These are phyloP conservation scores for Diplazon laetatorius DNA, from an alignment of 2,888 invertebrate species.

Conservation along the genomic window DNA sequence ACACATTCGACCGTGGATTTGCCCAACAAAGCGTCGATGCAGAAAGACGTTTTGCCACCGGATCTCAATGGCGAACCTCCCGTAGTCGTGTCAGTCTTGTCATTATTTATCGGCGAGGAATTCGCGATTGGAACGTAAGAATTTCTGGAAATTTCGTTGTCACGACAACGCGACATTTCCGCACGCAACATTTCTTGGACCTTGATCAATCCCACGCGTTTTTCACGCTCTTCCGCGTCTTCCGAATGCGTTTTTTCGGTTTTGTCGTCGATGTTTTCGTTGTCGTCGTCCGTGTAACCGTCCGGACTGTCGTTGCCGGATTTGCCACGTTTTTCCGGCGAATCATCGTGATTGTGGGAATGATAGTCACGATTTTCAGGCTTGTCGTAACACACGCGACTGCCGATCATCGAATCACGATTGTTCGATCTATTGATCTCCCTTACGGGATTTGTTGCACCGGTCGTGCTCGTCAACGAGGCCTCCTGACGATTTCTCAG, in stretches of 20 bases:
- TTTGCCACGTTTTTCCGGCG: conserved; percentile 4
- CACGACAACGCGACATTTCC: conserved; percentile 57
- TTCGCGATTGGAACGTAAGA: conserved; percentile 22
- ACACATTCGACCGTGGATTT: conserved; percentile 80
- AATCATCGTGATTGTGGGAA: conserved; percentile 1
- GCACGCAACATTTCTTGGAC: conserved; percentile 57
- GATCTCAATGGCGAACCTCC: conserved; percentile 50
- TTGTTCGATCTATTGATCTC: neutral
- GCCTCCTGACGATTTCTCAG: conserved; percentile 42
- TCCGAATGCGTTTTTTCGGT: conserved; percentile 9
- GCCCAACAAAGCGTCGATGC: conserved; percentile 94
- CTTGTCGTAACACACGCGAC: conserved; percentile 20
- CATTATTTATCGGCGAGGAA: conserved; percentile 39
- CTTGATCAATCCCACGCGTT: conserved; percentile 61
- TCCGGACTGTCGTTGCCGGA: conserved; percentile 16
- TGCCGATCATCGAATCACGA: conserved; percentile 20
- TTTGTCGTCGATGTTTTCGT: conserved; percentile 19
- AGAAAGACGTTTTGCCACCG: conserved; percentile 89
- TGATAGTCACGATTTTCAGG: conserved; percentile 15
- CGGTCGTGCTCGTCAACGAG: conserved; percentile 23
- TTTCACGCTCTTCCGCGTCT: conserved; percentile 61
- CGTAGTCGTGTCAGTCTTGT: conserved; percentile 44
- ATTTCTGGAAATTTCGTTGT: conserved; percentile 48
- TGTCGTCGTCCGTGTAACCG: conserved; percentile 33
- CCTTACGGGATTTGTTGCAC: neutral